Evolutionary conservation across 2,888 invertebrate species (phyloP).

Genomic region (Eupithecia vulgata): DNA sequence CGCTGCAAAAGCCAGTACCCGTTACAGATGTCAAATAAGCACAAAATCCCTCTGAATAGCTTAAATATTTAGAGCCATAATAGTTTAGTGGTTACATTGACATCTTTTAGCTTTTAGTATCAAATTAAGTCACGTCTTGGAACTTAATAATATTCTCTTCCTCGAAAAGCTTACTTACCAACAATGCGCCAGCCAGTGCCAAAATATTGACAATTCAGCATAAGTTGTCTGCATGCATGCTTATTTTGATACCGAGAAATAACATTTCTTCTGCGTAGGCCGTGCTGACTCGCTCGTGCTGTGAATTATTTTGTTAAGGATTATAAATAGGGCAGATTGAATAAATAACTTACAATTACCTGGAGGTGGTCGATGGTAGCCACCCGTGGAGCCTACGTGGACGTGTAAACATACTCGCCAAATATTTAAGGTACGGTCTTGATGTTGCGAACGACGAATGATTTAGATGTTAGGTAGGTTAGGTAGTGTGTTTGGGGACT

Average conservation of each 20-base stretch:
- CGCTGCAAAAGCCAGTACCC: no score
- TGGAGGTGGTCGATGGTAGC: slow-evolving; percentile 62
- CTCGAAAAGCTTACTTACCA: slow-evolving; percentile 1
- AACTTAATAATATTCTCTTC: background rate
- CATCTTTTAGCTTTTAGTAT: no score
- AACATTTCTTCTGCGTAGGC: slow-evolving; percentile 31
- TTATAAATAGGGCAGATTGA: slow-evolving; percentile 55
- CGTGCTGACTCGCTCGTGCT: slow-evolving; percentile 40
- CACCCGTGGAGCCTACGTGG: slow-evolving; percentile 68
- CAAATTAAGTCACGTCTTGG: background rate
- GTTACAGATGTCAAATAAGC: no score
- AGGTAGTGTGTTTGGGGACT: no score
- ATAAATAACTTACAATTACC: slow-evolving; percentile 58
- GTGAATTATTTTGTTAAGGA: slow-evolving; percentile 55
- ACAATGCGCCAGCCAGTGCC: slow-evolving; percentile 20
- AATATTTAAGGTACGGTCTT: slow-evolving; percentile 61
- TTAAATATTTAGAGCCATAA: no score
- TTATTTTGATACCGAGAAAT: slow-evolving; percentile 36
- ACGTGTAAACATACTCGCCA: slow-evolving; percentile 76
- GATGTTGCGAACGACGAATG: slow-evolving; percentile 27
- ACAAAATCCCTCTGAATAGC: no score
- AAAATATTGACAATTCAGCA: slow-evolving; percentile 33
- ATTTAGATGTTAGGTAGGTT: no score
- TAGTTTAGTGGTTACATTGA: no score
- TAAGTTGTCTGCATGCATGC: slow-evolving; percentile 26